These are phyloP conservation scores for Helicoverpa zea DNA, from an alignment of 1,140 invertebrate species.

Conservation along the genomic window DNA sequence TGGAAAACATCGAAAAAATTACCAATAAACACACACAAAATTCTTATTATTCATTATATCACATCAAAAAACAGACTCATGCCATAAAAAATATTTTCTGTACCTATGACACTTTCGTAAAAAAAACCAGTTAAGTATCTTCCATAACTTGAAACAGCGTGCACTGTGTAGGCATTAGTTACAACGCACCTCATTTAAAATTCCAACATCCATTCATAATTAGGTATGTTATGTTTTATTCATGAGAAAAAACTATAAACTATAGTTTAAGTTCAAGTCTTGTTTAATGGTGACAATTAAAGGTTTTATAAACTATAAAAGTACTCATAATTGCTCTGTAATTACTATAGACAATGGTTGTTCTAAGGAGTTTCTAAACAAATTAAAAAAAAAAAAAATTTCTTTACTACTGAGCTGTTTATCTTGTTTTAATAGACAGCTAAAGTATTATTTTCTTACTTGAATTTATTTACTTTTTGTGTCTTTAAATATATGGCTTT, in stretches of 20 bases:
- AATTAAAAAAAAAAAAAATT: not conserved
- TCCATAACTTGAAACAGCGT: too few species aligned
- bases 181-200: not conserved
- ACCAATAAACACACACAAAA: too few species aligned
- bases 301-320: not conserved
- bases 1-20: too few species aligned
- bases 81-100: too few species aligned
- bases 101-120: too few species aligned
- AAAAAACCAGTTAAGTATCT: not conserved
- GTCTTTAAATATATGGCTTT: too few species aligned
- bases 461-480: too few species aligned
- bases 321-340: not conserved
- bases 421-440: too few species aligned
- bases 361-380: not conserved
- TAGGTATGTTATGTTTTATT: not conserved
- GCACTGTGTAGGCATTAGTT: not conserved
- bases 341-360: not conserved
- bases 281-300: not conserved
- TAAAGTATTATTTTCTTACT: too few species aligned
- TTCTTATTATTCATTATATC: too few species aligned
- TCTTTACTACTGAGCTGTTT: too few species aligned
- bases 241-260: not conserved
- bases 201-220: not conserved
- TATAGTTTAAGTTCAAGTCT: not conserved
- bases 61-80: too few species aligned